Evolutionary conservation across 2,888 invertebrate species (phyloP).

Genomic region (Coleophora deauratella): DNA sequence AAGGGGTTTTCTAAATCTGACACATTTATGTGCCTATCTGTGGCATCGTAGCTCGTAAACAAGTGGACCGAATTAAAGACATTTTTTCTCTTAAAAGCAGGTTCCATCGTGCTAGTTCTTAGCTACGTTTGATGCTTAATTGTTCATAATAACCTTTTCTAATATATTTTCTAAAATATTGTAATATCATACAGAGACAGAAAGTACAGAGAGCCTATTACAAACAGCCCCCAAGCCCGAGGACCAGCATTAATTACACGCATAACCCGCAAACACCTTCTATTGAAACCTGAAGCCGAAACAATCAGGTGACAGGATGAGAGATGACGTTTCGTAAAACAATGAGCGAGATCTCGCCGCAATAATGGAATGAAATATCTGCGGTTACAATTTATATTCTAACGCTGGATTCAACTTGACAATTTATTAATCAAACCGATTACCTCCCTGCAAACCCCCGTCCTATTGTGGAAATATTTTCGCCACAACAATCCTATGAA

Average conservation of each 20-base stretch:
- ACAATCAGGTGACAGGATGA: constrained; percentile 71
- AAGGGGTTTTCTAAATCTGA: too few species aligned
- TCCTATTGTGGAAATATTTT: constrained; percentile 73
- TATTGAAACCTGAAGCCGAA: constrained; percentile 43
- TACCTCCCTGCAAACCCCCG: constrained; percentile 60
- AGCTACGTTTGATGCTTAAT: too few species aligned
- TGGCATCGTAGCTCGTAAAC: too few species aligned
- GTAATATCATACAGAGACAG: too few species aligned
- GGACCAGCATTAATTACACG: constrained; percentile 20
- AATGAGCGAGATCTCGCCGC: constrained; percentile 61
- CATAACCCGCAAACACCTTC: constrained; percentile 32
- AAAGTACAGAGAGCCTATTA: too few species aligned
- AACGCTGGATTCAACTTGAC: constrained; percentile 72
- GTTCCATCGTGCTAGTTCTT: too few species aligned
- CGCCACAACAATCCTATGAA: constrained; percentile 69
- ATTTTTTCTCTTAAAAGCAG: too few species aligned
- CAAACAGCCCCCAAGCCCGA: too few species aligned
- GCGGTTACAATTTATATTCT: constrained; percentile 72
- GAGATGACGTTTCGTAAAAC: constrained; percentile 70
- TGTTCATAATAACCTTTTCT: too few species aligned
- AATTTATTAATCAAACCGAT: constrained; percentile 75
- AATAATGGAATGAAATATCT: constrained; percentile 71
- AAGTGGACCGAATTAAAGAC: too few species aligned
- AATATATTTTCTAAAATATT: too few species aligned
- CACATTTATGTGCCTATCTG: too few species aligned